Evolutionary conservation across 64 coral and sea anemone species (phyloP).

Genomic region (Hydrozoanthus tunicans): DNA sequence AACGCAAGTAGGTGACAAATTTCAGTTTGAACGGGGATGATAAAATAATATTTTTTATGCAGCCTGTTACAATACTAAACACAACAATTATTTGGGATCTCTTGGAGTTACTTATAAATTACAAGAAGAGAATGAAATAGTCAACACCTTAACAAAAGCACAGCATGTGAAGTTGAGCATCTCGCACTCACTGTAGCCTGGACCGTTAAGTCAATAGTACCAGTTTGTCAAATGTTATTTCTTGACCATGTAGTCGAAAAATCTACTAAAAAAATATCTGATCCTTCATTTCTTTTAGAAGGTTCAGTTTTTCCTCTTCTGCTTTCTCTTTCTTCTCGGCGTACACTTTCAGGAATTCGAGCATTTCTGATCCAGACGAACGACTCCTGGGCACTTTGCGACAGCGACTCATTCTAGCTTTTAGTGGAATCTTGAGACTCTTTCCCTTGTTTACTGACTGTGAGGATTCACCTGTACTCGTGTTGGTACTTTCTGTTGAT

Average conservation of each 20-base stretch:
- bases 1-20: too few relatives aligned
- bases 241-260: conserved; percentile 29
- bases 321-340: conserved; percentile 2
- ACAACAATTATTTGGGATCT: too few relatives aligned
- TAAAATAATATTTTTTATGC: too few relatives aligned
- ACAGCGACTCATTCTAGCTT: not conserved
- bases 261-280: conserved; percentile 6
- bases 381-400: conserved; percentile 1
- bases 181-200: too few relatives aligned
- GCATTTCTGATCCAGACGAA: conserved; percentile 14
- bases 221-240: not conserved
- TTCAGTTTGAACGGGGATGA: too few relatives aligned
- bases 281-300: conserved; percentile 19
- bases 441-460: not conserved
- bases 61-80: too few relatives aligned
- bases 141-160: too few relatives aligned
- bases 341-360: conserved; percentile 16
- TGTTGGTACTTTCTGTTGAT: not conserved
- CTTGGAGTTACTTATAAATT: too few relatives aligned
- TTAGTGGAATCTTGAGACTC: not conserved
- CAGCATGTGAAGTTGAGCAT: too few relatives aligned
- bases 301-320: not conserved
- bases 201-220: too few relatives aligned
- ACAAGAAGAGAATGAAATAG: too few relatives aligned
- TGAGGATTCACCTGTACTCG: not conserved